Evolutionary conservation across 2,113 vertebrate genomes (phyloP), one percentile per base, ranked within the genome.

Genomic region (Casuarius casuarius): DNA sequence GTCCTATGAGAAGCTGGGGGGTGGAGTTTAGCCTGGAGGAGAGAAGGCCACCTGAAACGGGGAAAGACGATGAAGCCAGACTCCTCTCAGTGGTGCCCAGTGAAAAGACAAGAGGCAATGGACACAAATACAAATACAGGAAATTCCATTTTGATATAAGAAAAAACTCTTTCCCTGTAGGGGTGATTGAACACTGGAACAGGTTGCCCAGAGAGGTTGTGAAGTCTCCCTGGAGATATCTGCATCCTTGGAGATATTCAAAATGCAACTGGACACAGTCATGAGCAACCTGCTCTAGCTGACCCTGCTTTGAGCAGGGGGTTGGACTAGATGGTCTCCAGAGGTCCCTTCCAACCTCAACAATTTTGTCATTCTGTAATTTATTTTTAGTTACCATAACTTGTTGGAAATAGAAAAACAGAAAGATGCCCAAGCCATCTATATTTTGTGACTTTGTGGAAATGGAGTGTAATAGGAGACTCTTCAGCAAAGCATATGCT

Each of bases 31-130:
- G 42, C 20, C 15, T 40, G 26, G 17, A 77, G 35, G 70, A 65
- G 9, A 72, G 28, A 88, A 17, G 7, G 5, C 10, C 58, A 59
- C 19, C 28, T 59, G 44, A 85, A 51, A 14, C 29, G 9, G 46
- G 31, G 15, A 62, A 68, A 58, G 54, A 74, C 4, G 29, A 63
- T 18, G 19, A 19, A 48, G 46, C 46, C 46, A 48, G 46, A 48
- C 46, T 48, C 46, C 19, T 48, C 10, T 38, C 6, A 51, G 48
- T 31, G 58, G 20, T 52, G 33, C 23, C 28, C 31, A 58, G 26
- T 1, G 3, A 56, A 63, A 26, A 38, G 26, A 56, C 2, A 1
- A 83, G 40, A 44, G 2, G 3, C 42, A 59, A 52, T 5, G 2
- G 54, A 20, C 42, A 78, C 14, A 87, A 78, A 76, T 6, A 22